Conservation (phyloP, 2,113 vertebrate species). For the Calyptommatus sinebrachiatus region DNA sequence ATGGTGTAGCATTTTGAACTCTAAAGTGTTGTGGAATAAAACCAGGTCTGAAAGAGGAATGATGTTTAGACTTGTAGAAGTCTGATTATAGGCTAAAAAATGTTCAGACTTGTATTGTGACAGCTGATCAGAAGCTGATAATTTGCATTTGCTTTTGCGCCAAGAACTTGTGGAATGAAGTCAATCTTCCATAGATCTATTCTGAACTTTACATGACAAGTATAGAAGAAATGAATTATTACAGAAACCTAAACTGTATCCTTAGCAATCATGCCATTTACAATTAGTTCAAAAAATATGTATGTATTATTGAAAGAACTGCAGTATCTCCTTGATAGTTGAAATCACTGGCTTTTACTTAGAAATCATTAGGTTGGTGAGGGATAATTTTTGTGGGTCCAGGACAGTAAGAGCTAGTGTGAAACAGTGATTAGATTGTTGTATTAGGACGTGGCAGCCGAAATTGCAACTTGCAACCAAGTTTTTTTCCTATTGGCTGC, state of each 20-base stretch:
- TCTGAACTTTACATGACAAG: constrained; percentile 2
- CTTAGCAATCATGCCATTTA: too few relatives aligned
- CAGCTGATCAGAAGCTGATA: constrained; percentile 19
- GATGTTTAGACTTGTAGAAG: not conserved
- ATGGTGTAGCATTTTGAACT: constrained; percentile 32
- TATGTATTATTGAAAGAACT: too few relatives aligned
- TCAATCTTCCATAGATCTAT: not conserved
- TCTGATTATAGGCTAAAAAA: not conserved
- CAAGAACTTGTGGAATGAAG: not conserved
- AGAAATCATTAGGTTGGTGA: too few relatives aligned
- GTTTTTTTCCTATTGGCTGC: too few relatives aligned
- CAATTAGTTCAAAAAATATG: too few relatives aligned
- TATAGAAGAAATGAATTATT: not conserved
- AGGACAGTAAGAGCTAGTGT: not conserved
- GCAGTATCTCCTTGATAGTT: too few relatives aligned
- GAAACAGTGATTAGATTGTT: too few relatives aligned
- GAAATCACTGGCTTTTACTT: too few relatives aligned
- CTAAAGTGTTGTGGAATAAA: constrained; percentile 27
- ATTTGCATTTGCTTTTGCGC: constrained; percentile 15
- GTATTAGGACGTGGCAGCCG: too few relatives aligned
- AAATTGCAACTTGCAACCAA: too few relatives aligned
- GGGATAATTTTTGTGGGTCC: not conserved
- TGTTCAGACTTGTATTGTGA: constrained; percentile 15
- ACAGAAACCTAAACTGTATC: not conserved
- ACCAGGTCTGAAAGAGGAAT: constrained; percentile 23